These are phyloP conservation scores for Pseudorhiza aurosa DNA, from an alignment of 30 jellyfish, hydroid and myxozoan species.

Conservation along the genomic window DNA sequence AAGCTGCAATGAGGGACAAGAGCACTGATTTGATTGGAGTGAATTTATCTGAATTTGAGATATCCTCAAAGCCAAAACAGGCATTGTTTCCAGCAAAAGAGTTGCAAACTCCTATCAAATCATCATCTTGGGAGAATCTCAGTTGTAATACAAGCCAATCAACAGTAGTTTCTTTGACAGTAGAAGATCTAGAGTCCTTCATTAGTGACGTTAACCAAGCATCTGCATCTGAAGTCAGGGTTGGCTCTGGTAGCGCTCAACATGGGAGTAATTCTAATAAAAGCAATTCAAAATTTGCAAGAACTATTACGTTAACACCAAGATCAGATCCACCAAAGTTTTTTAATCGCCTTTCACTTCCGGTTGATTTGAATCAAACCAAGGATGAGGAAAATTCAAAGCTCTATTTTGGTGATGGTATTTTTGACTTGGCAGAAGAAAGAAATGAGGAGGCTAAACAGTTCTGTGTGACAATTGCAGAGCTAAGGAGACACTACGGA, in stretches of 20 bases:
- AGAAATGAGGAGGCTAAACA: constrained; percentile 91
- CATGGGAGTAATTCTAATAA: not conserved
- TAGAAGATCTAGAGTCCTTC: constrained; percentile 51
- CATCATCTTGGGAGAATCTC: constrained; percentile 26
- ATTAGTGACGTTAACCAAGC: not conserved
- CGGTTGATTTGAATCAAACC: constrained; percentile 23
- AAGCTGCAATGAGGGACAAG: constrained; percentile 9
- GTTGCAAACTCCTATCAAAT: not conserved
- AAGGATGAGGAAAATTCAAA: constrained; percentile 26
- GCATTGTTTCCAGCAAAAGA: not conserved
- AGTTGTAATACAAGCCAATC: not conserved
- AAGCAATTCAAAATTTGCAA: not conserved
- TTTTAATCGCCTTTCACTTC: constrained; percentile 60
- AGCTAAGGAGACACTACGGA: constrained; percentile 48
- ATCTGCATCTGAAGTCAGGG: not conserved
- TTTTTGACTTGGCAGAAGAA: constrained; percentile 89
- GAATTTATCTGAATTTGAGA: constrained; percentile 48
- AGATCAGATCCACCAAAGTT: constrained; percentile 65
- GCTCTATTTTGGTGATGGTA: constrained; percentile 81
- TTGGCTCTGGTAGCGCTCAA: not conserved
- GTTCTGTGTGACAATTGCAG: constrained; percentile 73
- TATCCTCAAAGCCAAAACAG: constrained; percentile 10
- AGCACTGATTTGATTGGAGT: constrained; percentile 33
- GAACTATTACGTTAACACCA: constrained; percentile 35
- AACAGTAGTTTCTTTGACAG: constrained; percentile 46